Conservation (phyloP, 2,888 invertebrate genomes). For the Diarsia brunnea region DNA sequence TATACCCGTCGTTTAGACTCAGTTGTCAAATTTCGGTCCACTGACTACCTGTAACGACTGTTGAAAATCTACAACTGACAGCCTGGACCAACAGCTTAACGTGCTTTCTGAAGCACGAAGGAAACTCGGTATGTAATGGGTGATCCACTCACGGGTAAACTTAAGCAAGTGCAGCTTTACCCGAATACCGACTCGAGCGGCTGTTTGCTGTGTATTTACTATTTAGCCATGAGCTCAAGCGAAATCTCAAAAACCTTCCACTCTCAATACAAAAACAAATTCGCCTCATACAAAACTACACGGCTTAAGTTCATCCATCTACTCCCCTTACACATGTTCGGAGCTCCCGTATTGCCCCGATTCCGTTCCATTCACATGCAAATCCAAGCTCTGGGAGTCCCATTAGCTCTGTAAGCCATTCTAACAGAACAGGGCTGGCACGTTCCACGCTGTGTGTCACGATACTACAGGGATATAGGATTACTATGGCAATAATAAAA, state of each 20-base stretch:
- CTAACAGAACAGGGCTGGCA: constrained; percentile 56
- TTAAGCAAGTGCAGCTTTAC: too few species aligned
- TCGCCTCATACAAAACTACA: constrained; percentile 13
- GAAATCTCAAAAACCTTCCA: not conserved
- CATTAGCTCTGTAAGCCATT: constrained; percentile 64
- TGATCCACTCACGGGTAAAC: too few species aligned
- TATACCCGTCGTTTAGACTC: too few species aligned
- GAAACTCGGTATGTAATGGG: too few species aligned
- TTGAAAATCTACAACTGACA: too few species aligned
- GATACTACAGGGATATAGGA: not conserved
- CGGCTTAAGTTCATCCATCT: constrained; percentile 53
- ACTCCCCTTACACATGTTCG: constrained; percentile 49
- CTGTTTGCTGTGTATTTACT: too few species aligned
- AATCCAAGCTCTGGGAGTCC: constrained; percentile 56
- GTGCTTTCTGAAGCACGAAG: too few species aligned
- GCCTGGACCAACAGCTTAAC: too few species aligned
- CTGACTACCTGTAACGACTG: too few species aligned
- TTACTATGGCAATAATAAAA: not conserved
- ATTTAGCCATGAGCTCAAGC: too few species aligned
- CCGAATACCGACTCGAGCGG: too few species aligned
- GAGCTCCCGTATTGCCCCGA: constrained; percentile 48
- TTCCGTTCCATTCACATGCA: constrained; percentile 65
- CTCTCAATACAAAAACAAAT: constrained; percentile 23
- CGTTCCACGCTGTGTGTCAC: not conserved
- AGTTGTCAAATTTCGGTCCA: too few species aligned